phyloP scores from a whole-genome alignment of 2,888 invertebrate genomes.

The Cynaeus angustus region DNA sequence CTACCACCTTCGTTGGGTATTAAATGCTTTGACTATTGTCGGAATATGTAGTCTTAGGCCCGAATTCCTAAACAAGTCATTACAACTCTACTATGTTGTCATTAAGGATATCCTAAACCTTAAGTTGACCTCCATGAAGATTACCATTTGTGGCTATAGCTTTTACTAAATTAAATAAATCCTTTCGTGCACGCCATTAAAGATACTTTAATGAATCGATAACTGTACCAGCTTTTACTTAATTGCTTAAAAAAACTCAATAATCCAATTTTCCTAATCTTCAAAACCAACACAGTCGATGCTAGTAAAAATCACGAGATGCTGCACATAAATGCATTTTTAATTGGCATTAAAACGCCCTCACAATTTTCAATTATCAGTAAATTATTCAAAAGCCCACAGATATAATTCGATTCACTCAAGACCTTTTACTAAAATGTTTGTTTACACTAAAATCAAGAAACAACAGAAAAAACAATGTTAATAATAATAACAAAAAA shows the following conservation, averaged over 20 bases:
- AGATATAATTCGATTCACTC: too few species aligned
- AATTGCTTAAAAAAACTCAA: slow-evolving; percentile 11
- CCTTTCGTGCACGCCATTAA: slow-evolving; percentile 36
- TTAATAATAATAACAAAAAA: too few species aligned
- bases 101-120: slow-evolving; percentile 50
- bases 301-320: too few species aligned
- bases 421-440: too few species aligned
- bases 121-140: slow-evolving; percentile 47
- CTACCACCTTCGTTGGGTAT: slow-evolving; percentile 30
- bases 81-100: slow-evolving; percentile 47
- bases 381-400: too few species aligned
- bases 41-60: slow-evolving; percentile 45
- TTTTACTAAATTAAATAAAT: slow-evolving; percentile 48
- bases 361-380: too few species aligned
- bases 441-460: too few species aligned
- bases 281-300: too few species aligned
- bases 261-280: background rate
- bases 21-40: slow-evolving; percentile 32
- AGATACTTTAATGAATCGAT: slow-evolving; percentile 30
- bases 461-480: too few species aligned
- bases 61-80: slow-evolving; percentile 49
- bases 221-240: slow-evolving; percentile 28
- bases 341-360: too few species aligned
- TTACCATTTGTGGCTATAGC: slow-evolving; percentile 41
- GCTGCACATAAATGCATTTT: too few species aligned